Conservation (phyloP, 1,140 invertebrate species). For the Colletes gigas region DNA sequence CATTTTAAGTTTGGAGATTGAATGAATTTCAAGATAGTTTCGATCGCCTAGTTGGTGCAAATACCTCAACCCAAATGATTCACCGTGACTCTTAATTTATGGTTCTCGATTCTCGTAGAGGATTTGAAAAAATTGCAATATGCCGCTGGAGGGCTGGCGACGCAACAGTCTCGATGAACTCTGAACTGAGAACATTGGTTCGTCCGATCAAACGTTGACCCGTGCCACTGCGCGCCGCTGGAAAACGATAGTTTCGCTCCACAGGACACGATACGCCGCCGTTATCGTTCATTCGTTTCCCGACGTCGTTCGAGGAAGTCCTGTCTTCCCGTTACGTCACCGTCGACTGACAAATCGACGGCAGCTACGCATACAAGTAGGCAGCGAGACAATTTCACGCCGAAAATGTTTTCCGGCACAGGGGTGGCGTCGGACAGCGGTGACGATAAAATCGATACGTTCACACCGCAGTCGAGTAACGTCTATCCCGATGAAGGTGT, state of each 20-base stretch:
- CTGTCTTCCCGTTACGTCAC: neutral
- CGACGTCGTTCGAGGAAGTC: neutral
- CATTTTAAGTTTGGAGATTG: no score
- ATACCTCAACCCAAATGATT: no score
- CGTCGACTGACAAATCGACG: slow-evolving; percentile 15
- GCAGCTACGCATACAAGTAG: slow-evolving; percentile 24
- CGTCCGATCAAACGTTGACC: slow-evolving; percentile 1
- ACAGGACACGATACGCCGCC: neutral
- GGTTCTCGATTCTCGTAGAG: no score
- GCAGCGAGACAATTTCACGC: slow-evolving; percentile 25
- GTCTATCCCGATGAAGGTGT: slow-evolving; percentile 23
- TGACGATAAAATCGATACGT: slow-evolving; percentile 49
- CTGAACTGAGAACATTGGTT: neutral
- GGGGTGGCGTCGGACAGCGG: slow-evolving; percentile 22
- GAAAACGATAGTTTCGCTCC: slow-evolving; percentile 9
- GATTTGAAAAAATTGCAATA: no score
- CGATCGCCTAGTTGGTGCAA: no score
- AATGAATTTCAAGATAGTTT: no score
- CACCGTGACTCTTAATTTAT: no score
- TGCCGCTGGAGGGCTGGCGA: no score
- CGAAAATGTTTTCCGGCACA: slow-evolving; percentile 28
- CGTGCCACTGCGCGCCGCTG: neutral
- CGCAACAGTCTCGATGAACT: neutral
- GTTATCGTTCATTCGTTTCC: neutral
- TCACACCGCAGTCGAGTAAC: slow-evolving; percentile 27